A percentile compares a stretch with the other conserved stretches of the same genome.
phyloP scores from a whole-genome alignment of 2,888 invertebrate species.

The Drosophila maculinotata region DNA sequence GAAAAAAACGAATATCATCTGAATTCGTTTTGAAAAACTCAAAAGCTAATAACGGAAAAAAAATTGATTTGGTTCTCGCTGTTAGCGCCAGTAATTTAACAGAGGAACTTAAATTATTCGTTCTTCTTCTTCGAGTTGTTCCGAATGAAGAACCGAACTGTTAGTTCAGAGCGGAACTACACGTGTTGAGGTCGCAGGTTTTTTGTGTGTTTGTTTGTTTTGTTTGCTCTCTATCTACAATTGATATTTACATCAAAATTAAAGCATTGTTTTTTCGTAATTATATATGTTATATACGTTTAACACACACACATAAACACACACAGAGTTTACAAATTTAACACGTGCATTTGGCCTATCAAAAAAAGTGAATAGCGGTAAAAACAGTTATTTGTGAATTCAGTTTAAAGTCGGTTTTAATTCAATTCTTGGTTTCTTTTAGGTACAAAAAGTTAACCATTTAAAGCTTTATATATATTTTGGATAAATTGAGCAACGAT shows the following conservation, averaged over 20 bases:
- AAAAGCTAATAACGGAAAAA: background rate
- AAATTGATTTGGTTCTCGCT: background rate
- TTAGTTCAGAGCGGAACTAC: conserved; percentile 34
- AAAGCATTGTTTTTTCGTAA: conserved; percentile 18
- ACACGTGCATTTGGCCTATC: conserved; percentile 13
- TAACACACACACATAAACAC: conserved; percentile 24
- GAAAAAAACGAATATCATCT: too few relatives aligned
- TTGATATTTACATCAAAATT: conserved; percentile 54
- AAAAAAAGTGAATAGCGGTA: conserved; percentile 13
- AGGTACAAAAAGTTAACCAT: background rate
- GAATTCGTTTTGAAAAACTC: background rate
- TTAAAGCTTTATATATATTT: background rate
- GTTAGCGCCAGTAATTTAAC: conserved; percentile 17
- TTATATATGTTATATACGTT: conserved; percentile 34
- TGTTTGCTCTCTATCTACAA: conserved; percentile 37
- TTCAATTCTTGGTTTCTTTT: conserved; percentile 12
- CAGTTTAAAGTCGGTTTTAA: conserved; percentile 4
- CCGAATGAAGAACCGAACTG: conserved; percentile 13
- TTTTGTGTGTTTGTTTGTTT: conserved; percentile 47
- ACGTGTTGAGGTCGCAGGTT: conserved; percentile 42
- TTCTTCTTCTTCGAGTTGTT: conserved; percentile 5
- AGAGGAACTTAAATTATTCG: conserved; percentile 3
- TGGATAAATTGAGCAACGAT: too few relatives aligned
- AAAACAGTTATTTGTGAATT: conserved; percentile 14
- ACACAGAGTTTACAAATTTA: conserved; percentile 34